Evolutionary conservation across 2,113 vertebrate genomes (phyloP).

Genomic region (Phoxinus phoxinus): DNA sequence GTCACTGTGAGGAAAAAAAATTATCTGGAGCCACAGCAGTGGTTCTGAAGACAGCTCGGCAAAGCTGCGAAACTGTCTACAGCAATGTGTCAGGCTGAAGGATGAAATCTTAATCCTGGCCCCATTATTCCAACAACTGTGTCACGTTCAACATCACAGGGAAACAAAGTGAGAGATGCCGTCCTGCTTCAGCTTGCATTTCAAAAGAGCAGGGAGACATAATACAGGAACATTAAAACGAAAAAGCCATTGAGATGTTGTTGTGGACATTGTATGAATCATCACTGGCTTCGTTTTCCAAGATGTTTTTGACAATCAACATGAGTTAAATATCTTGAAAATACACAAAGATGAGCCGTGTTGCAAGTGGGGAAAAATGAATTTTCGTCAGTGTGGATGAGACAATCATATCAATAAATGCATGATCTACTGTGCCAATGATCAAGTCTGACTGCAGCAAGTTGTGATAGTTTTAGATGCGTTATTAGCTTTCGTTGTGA

Average conservation of each 20-base stretch:
- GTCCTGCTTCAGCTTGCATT: constrained; percentile 48
- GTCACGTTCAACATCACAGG: constrained; percentile 45
- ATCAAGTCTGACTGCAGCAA: constrained; percentile 57
- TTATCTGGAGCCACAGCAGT: constrained; percentile 37
- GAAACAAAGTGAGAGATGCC: constrained; percentile 47
- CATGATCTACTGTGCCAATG: constrained; percentile 51
- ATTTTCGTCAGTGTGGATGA: constrained; percentile 20
- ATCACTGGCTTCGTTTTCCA: neutral
- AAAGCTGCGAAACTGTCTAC: constrained; percentile 46
- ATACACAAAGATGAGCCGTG: neutral
- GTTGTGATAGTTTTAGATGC: constrained; percentile 42
- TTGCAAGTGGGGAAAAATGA: neutral
- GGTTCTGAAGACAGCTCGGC: constrained; percentile 35
- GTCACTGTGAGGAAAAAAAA: constrained; percentile 31
- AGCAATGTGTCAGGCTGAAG: constrained; percentile 52
- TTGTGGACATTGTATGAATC: neutral
- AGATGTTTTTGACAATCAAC: neutral
- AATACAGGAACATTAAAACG: constrained; percentile 21
- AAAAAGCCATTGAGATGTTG: neutral
- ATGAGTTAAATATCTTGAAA: neutral
- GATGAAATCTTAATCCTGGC: constrained; percentile 58
- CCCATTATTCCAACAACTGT: constrained; percentile 56
- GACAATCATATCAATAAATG: constrained; percentile 33
- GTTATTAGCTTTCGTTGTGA: constrained; percentile 34
- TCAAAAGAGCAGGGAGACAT: constrained; percentile 47